phyloP scores from a whole-genome alignment of 2,113 vertebrate genomes.

The Xenus cinereus region DNA sequence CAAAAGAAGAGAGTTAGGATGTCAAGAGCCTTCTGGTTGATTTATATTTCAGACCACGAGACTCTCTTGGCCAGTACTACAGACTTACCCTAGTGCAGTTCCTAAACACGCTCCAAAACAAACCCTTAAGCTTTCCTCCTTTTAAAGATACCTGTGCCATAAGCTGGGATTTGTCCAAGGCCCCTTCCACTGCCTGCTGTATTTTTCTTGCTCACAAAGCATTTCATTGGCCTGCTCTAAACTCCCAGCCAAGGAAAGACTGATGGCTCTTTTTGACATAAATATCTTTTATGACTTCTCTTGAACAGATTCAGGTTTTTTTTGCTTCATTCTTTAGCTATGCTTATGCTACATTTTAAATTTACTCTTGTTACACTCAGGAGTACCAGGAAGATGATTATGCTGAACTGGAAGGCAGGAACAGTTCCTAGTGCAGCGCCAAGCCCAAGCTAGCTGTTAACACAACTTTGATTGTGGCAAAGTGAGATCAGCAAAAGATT shows the following conservation, averaged over 20 bases:
- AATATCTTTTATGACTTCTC: background rate
- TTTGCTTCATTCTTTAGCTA: background rate
- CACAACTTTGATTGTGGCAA: background rate
- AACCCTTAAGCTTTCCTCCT: background rate
- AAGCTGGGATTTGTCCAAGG: background rate
- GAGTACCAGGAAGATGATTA: background rate
- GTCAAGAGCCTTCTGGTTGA: background rate
- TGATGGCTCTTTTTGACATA: background rate
- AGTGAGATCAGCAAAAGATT: background rate
- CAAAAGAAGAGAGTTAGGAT: background rate
- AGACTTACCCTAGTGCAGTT: background rate
- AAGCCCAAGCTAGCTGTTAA: background rate
- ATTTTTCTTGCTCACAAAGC: background rate
- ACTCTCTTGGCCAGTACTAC: background rate
- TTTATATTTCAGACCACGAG: background rate
- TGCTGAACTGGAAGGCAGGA: background rate
- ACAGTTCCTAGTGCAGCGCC: background rate
- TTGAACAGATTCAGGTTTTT: accelerated
- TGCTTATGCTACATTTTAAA: background rate
- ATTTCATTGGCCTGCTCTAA: background rate
- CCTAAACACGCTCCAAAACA: background rate
- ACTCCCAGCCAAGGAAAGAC: background rate
- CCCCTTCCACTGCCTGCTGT: background rate
- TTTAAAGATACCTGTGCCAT: background rate
- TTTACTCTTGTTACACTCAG: background rate